phyloP scores from a whole-genome alignment of 2,888 invertebrate genomes.

The Deilephila elpenor region DNA sequence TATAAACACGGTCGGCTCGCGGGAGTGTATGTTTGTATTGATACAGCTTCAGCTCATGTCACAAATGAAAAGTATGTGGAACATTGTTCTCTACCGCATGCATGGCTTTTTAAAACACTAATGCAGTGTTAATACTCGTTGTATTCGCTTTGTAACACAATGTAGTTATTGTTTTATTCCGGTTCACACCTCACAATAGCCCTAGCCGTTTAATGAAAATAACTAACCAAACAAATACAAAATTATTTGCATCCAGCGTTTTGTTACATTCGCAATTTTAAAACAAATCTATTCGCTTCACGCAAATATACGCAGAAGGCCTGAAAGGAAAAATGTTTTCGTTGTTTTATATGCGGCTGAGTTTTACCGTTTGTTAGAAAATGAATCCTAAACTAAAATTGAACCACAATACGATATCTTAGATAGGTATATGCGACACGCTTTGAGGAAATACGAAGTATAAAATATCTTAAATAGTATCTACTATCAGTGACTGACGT shows the following conservation, averaged over 20 bases:
- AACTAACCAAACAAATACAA: not conserved
- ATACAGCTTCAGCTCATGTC: constrained; percentile 2
- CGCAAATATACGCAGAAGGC: not conserved
- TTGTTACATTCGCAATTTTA: constrained; percentile 5
- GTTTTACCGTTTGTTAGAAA: not conserved
- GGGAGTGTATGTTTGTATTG: not conserved
- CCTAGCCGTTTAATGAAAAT: not conserved
- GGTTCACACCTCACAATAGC: constrained; percentile 1
- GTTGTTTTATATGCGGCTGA: not conserved
- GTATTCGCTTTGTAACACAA: not conserved
- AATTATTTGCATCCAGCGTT: not conserved
- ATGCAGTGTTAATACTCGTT: not conserved
- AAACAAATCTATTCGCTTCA: constrained; percentile 1
- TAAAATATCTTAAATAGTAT: no score
- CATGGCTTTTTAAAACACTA: not conserved
- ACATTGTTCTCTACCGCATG: not conserved
- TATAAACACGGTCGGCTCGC: not conserved
- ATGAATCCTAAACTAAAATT: not conserved
- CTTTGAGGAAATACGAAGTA: no score
- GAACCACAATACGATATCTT: not conserved
- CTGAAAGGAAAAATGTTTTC: constrained; percentile 6
- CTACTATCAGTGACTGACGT: no score
- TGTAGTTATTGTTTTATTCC: not conserved
- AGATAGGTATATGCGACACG: no score
- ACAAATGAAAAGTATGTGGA: not conserved